Evolutionary conservation across 2,113 vertebrate genomes (phyloP), one percentile per base, ranked within the genome.

Genomic region (Clinocottus analis): DNA sequence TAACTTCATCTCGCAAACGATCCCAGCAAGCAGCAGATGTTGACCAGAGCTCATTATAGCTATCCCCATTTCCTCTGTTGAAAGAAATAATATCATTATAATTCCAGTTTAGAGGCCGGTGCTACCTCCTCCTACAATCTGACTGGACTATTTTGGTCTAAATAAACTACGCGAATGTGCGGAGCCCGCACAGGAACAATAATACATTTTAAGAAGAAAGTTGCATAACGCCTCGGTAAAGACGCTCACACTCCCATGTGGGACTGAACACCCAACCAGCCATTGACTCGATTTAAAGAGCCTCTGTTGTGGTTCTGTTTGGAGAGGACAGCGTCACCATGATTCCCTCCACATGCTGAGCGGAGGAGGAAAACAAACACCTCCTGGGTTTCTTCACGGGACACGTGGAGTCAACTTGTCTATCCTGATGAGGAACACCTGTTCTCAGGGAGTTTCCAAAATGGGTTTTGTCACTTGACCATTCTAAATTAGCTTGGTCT

Each of bases 11-110:
- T 89, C 86, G 64, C 65, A 77, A 84, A 73, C 86, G 82, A 84
- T 91, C 70, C 76, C 41, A 62, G 66, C 59, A 5, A 74, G 53
- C 75, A 80, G 71, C 63, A 49, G 68, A 90, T 37, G 76, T 2
- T 77, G 51, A 47, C 77, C 91, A 91, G 91, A 81, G 47, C 85
- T 85, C 82, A 31, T 74, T 82, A 17, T 62, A 49, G 82, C 59
- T 66, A 19, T 45, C 63, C 45, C 64, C 73, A 80, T 85, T 91
- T 93, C 89, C 86, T 89, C 33, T 60, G 33, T 19, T 72, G 66
- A 83, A 62, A 88, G 45, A 45, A 51, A 75, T 65, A 37, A 89
- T 80, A 45, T 59, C 33, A 76, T 89, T 68, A 83, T 14, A 43
- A 75, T 61, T 41, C 41, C 23, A 61, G 19, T 9, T 29, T 71